Conservation (phyloP, 1,140 invertebrate genomes). For the Sycophaga agraensis region DNA sequence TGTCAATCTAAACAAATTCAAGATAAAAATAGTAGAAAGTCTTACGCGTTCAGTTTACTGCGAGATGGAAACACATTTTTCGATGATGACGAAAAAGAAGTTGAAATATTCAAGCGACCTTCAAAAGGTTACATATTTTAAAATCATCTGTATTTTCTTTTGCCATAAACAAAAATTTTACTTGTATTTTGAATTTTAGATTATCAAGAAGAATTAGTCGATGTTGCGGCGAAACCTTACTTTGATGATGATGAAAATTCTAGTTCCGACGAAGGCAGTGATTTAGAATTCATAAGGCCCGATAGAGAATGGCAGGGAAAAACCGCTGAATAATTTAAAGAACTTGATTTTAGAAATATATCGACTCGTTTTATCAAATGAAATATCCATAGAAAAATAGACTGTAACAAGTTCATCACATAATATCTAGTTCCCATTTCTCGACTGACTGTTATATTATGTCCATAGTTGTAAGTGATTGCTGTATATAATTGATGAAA, state of each 20-base stretch:
- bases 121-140: slow-evolving; percentile 19
- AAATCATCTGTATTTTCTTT: too few relatives aligned
- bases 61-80: slow-evolving; percentile 53
- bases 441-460: not conserved
- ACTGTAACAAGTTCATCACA: slow-evolving; percentile 5
- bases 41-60: slow-evolving; percentile 53
- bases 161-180: not conserved
- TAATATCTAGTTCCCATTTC: not conserved
- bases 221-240: slow-evolving; percentile 48
- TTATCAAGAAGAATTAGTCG: slow-evolving; percentile 34
- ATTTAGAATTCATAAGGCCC: slow-evolving; percentile 57
- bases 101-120: slow-evolving; percentile 64
- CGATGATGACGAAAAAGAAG: slow-evolving; percentile 65
- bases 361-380: not conserved
- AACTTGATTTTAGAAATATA: not conserved
- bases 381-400: slow-evolving; percentile 14
- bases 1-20: slow-evolving; percentile 50
- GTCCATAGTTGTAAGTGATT: slow-evolving; percentile 6
- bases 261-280: slow-evolving; percentile 48
- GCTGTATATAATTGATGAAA: slow-evolving; percentile 10
- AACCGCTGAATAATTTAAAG: not conserved
- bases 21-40: slow-evolving; percentile 43
- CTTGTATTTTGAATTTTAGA: too few relatives aligned
- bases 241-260: slow-evolving; percentile 50
- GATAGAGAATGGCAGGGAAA: slow-evolving; percentile 35